Percentiles rank a stretch among this genome's conserved stretches.
phyloP scores from a whole-genome alignment of 2,113 vertebrate species.

The Cephalopterus ornatus region DNA sequence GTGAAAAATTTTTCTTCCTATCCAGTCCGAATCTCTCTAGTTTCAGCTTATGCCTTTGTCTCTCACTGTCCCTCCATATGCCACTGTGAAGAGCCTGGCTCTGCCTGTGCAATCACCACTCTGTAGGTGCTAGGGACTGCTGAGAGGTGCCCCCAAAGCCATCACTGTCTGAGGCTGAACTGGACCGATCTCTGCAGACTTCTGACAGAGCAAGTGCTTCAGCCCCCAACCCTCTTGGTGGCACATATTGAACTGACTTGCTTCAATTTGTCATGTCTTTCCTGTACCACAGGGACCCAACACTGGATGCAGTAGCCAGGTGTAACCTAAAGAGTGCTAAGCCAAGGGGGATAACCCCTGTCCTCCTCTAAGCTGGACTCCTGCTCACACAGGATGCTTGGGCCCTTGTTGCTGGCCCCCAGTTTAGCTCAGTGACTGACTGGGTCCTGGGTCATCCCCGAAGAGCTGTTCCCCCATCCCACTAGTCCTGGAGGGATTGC shows the following conservation, averaged over 20 bases:
- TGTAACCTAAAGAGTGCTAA: background rate
- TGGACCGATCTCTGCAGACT: background rate
- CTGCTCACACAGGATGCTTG: background rate
- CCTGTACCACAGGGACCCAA: background rate
- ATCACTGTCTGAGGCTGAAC: background rate
- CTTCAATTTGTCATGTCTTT: background rate
- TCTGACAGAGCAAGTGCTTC: background rate
- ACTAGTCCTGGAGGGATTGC: background rate
- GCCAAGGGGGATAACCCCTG: background rate
- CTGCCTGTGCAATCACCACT: accelerated
- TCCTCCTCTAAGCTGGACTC: background rate
- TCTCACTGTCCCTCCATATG: background rate
- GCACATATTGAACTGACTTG: background rate
- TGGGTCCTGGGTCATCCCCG: background rate
- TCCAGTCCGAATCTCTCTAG: background rate
- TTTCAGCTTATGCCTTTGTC: background rate
- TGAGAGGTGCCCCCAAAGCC: background rate
- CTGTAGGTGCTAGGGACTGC: background rate
- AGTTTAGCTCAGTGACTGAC: background rate
- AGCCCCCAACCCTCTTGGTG: accelerated
- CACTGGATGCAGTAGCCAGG: background rate
- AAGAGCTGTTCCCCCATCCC: background rate
- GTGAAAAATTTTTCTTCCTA: background rate
- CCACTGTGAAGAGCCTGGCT: background rate
- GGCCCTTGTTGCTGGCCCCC: background rate